phyloP scores from a whole-genome alignment of 2,113 vertebrate genomes.

The Neodon shergylaensis region DNA sequence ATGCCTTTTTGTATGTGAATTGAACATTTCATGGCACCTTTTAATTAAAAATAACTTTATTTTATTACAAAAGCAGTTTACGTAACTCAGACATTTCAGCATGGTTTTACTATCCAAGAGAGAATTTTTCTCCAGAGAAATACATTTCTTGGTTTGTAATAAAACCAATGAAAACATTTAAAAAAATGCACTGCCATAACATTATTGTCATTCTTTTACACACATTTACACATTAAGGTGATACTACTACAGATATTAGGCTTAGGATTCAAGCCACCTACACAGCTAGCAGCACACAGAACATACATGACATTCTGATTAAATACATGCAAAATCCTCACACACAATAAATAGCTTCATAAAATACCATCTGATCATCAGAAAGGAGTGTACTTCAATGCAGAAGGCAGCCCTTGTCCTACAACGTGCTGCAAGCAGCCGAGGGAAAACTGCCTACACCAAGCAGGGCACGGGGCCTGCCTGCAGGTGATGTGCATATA shows the following conservation, averaged over 20 bases:
- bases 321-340: constrained; percentile 63
- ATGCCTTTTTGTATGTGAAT: constrained; percentile 15
- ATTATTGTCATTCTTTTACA: constrained; percentile 46
- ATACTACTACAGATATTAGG: constrained; percentile 31
- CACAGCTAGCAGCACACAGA: constrained; percentile 9
- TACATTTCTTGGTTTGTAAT: constrained; percentile 54
- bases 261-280: constrained; percentile 35
- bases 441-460: background rate
- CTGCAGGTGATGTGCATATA: background rate
- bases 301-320: constrained; percentile 54
- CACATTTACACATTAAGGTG: constrained; percentile 44
- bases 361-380: constrained; percentile 28
- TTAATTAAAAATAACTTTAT: constrained; percentile 72
- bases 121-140: constrained; percentile 63
- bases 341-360: constrained; percentile 64
- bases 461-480: background rate
- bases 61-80: constrained; percentile 68
- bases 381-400: constrained; percentile 1
- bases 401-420: constrained; percentile 12
- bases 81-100: constrained; percentile 53
- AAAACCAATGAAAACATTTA: constrained; percentile 40
- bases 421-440: background rate
- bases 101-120: constrained; percentile 69
- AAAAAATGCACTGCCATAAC: constrained; percentile 8
- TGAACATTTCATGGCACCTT: constrained; percentile 35